Percentiles rank a stretch among this genome's conserved stretches.
These are phyloP conservation scores for Gasteruption jaculator DNA, from an alignment of 2,888 invertebrate genomes.

Conservation along the genomic window DNA sequence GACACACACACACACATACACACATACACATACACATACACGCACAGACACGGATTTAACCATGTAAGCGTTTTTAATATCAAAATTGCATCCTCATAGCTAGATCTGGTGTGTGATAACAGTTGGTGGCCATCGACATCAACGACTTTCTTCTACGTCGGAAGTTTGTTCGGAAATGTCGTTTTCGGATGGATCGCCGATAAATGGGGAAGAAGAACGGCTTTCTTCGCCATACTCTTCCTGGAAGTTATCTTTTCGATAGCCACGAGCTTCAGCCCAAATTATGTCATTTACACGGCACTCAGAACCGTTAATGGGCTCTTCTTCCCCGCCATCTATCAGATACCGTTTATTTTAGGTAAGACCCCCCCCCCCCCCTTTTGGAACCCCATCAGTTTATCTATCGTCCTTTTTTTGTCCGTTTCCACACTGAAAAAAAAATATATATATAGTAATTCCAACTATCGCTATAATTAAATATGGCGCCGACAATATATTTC, in stretches of 20 bases:
- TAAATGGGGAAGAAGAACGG: constrained; percentile 62
- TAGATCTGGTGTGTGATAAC: constrained; percentile 61
- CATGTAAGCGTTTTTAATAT: too few species aligned
- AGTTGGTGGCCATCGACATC: constrained; percentile 62
- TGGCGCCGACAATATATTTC: too few species aligned
- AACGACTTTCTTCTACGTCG: constrained; percentile 65
- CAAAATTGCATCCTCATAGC: constrained; percentile 55
- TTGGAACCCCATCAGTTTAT: background rate
- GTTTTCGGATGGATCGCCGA: constrained; percentile 68
- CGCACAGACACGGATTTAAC: too few species aligned
- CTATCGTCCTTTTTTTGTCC: background rate
- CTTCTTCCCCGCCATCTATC: constrained; percentile 66
- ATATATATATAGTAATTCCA: too few species aligned
- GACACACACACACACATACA: too few species aligned
- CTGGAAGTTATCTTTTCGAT: constrained; percentile 62
- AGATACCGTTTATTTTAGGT: constrained; percentile 65
- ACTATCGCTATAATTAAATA: too few species aligned
- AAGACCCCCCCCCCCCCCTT: constrained; percentile 21
- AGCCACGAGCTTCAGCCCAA: constrained; percentile 59
- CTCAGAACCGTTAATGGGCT: constrained; percentile 61
- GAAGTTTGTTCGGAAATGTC: constrained; percentile 64
- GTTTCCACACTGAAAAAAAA: constrained; percentile 7
- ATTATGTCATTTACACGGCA: constrained; percentile 59
- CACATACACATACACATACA: too few species aligned
- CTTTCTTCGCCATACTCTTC: constrained; percentile 61